Conservation (phyloP, 2,888 invertebrate species). For the Copidosoma aretas region DNA sequence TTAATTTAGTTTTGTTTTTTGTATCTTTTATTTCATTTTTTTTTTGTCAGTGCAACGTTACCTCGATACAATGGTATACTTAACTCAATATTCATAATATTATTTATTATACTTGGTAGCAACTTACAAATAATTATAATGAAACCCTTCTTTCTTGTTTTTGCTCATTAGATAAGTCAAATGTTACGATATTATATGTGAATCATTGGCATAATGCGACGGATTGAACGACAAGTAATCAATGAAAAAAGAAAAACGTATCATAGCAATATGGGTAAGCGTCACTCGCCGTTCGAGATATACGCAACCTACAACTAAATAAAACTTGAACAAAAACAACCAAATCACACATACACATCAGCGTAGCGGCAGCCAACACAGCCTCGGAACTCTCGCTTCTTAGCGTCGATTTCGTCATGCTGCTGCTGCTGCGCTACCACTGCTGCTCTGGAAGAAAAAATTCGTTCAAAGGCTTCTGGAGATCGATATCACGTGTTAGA, state of each 20-base stretch:
- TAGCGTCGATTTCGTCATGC: background rate
- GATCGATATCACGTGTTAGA: conserved; percentile 21
- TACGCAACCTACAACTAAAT: too few relatives aligned
- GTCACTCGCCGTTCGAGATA: background rate
- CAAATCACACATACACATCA: too few relatives aligned
- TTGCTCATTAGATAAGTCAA: background rate
- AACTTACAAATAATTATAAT: conserved; percentile 12
- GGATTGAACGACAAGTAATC: background rate
- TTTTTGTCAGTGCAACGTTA: conserved; percentile 33
- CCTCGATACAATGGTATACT: conserved; percentile 35
- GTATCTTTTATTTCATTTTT: conserved; percentile 5
- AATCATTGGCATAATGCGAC: conserved; percentile 10
- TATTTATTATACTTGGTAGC: conserved; percentile 13
- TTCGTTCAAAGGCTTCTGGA: conserved; percentile 24
- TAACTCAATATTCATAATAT: conserved; percentile 29
- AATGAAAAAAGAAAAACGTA: background rate
- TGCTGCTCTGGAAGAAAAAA: conserved; percentile 6
- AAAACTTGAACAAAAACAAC: too few relatives aligned
- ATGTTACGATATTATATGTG: conserved; percentile 2
- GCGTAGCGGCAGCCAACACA: background rate
- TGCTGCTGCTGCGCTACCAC: background rate
- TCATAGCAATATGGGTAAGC: background rate
- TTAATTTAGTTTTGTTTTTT: conserved; percentile 13
- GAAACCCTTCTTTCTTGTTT: background rate
- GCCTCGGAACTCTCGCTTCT: background rate